Conservation (phyloP, 2,113 vertebrate genomes). For the Melanocharis versteri region DNA sequence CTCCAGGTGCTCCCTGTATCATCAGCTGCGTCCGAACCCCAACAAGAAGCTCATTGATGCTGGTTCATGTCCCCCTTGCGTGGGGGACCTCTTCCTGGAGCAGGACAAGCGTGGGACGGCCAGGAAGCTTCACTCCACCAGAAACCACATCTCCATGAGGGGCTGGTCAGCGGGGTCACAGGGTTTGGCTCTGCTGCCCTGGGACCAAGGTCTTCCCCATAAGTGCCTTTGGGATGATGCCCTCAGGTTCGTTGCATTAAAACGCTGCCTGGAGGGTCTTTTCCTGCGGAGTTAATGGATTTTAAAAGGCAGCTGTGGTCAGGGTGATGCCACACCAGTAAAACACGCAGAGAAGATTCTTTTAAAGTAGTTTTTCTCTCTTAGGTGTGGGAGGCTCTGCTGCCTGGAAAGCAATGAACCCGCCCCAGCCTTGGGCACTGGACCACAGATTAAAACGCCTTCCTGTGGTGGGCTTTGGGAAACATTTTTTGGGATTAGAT, state of each 20-base stretch:
- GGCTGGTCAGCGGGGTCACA: accelerated
- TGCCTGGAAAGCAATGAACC: background rate
- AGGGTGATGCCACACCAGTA: background rate
- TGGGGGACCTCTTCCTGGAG: background rate
- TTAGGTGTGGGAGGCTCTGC: background rate
- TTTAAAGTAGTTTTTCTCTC: background rate
- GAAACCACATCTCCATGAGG: background rate
- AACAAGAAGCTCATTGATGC: accelerated
- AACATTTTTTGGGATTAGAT: background rate
- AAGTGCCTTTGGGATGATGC: background rate
- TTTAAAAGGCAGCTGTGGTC: background rate
- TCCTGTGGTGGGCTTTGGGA: accelerated
- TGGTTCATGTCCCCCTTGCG: background rate
- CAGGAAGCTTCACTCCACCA: background rate
- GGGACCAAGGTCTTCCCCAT: background rate
- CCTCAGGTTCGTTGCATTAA: background rate
- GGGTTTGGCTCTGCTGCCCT: background rate
- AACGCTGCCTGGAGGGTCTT: background rate
- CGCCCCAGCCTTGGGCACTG: too few relatives aligned
- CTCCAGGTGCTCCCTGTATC: accelerated
- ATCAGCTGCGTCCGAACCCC: background rate
- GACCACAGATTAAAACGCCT: background rate
- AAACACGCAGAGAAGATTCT: background rate
- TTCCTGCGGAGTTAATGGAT: background rate
- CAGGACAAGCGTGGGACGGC: background rate